These are phyloP conservation scores for Agelaius phoeniceus DNA, from an alignment of 2,113 vertebrate genomes.

Conservation along the genomic window DNA sequence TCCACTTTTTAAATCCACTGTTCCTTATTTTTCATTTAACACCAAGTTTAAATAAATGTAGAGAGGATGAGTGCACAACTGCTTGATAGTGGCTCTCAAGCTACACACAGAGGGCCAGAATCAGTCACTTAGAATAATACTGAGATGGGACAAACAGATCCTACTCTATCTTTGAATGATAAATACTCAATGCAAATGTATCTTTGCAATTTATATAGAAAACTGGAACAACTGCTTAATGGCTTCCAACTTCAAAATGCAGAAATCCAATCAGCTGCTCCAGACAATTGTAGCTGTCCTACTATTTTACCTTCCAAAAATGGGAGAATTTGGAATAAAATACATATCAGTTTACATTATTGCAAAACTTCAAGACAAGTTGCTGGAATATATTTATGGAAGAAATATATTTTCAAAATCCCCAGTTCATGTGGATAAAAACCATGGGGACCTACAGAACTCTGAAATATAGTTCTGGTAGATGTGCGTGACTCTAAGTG, in stretches of 20 bases:
- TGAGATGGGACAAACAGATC: not conserved
- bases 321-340: not conserved
- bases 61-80: not conserved
- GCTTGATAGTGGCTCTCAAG: not conserved
- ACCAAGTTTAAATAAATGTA: not conserved
- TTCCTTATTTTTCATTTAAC: not conserved
- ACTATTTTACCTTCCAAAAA: not conserved
- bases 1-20: not conserved
- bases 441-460: not conserved
- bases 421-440: not conserved
- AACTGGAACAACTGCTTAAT: not conserved
- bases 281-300: not conserved
- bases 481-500: not conserved
- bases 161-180: not conserved
- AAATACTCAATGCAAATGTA: not conserved
- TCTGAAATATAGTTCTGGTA: not conserved
- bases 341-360: not conserved
- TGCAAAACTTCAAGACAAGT: not conserved
- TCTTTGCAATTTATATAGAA: not conserved
- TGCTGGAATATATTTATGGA: not conserved
- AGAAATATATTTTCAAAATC: not conserved
- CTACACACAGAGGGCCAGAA: not conserved
- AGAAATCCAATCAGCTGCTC: not conserved
- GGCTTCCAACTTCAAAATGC: not conserved
- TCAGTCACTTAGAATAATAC: not conserved